Conservation (phyloP, 2,888 invertebrate genomes). For the Stenolophus ochropezus region DNA sequence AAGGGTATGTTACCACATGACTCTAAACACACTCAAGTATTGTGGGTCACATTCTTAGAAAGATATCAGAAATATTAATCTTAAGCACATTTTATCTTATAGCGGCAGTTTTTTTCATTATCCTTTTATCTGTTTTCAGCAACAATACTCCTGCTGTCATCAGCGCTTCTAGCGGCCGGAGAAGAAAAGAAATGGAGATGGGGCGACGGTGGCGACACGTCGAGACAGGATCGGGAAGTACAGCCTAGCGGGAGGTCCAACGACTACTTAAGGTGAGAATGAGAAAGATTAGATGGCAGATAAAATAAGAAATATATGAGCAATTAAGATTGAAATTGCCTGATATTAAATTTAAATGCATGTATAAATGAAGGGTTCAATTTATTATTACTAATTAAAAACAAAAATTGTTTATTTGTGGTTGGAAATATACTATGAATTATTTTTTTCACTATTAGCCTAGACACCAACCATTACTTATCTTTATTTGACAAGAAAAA, state of each 20-base stretch:
- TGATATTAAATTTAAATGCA: not conserved
- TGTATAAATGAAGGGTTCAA: not conserved
- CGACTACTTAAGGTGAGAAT: not conserved
- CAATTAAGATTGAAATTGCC: not conserved
- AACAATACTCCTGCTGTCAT: not conserved
- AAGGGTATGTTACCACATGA: too few species aligned
- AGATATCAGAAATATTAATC: too few species aligned
- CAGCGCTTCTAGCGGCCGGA: slow-evolving; percentile 61
- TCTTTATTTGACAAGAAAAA: too few species aligned
- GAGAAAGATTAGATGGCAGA: not conserved
- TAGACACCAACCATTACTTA: too few species aligned
- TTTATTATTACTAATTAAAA: not conserved
- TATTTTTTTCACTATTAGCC: too few species aligned
- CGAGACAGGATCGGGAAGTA: not conserved
- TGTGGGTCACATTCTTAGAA: too few species aligned
- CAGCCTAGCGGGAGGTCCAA: not conserved
- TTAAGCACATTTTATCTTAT: slow-evolving; percentile 4
- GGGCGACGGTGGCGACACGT: slow-evolving; percentile 66
- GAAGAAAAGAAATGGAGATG: slow-evolving; percentile 73
- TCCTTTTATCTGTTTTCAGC: not conserved
- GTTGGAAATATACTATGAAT: too few species aligned
- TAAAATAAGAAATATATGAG: not conserved
- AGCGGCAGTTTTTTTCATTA: not conserved
- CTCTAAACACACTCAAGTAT: too few species aligned
- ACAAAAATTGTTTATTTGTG: too few species aligned